Conservation (phyloP, 2,888 invertebrate genomes). For the Catocala nupta region DNA sequence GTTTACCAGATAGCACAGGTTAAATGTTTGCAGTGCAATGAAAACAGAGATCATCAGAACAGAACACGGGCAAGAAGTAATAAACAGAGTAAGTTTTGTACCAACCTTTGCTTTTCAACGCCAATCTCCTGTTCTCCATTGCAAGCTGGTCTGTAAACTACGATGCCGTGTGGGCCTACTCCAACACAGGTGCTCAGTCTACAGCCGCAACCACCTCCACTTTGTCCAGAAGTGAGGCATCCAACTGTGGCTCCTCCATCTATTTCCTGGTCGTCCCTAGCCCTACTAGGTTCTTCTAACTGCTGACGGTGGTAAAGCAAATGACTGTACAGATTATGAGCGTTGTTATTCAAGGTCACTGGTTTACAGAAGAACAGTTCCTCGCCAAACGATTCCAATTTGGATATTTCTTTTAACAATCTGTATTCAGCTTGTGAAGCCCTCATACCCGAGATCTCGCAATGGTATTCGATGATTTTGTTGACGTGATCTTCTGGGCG, state of each 20-base stretch:
- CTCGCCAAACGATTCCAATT: conserved; percentile 93
- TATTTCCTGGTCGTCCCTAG: conserved; percentile 79
- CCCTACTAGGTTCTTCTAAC: conserved; percentile 80
- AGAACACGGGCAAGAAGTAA: neutral
- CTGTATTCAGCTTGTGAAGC: conserved; percentile 94
- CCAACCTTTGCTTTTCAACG: conserved; percentile 89
- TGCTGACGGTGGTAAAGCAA: conserved; percentile 88
- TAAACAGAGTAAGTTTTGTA: conserved; percentile 7
- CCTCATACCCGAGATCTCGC: conserved; percentile 89
- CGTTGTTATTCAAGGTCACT: conserved; percentile 87
- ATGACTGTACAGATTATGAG: conserved; percentile 92
- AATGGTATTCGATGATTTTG: conserved; percentile 89
- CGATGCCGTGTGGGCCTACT: conserved; percentile 94
- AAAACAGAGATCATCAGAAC: no score
- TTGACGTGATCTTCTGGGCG: conserved; percentile 89
- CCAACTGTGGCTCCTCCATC: conserved; percentile 82
- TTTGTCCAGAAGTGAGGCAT: conserved; percentile 78
- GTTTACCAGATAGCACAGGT: no score
- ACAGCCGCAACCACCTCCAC: conserved; percentile 80
- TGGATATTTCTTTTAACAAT: conserved; percentile 93
- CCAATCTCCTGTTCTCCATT: conserved; percentile 87
- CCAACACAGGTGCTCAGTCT: conserved; percentile 88
- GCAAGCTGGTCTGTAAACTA: conserved; percentile 88
- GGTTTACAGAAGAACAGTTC: conserved; percentile 93
- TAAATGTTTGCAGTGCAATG: no score